Evolutionary conservation across 2,888 invertebrate genomes (phyloP), one percentile per base, ranked within the genome.

Genomic region (Drosophila suboccidentalis): DNA sequence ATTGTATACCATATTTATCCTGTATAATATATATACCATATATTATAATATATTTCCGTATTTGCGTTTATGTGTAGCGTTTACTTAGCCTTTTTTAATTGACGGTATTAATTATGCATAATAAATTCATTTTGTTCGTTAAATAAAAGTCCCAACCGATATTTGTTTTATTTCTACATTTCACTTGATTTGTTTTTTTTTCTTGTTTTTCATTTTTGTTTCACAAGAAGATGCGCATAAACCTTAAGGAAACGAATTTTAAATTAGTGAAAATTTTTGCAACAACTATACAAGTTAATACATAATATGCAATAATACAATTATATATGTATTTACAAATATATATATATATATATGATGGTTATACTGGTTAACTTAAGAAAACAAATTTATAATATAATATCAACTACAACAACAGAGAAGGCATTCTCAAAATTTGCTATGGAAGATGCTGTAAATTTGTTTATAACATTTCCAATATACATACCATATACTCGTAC

Each of bases 231-330:
- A 58, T 72, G 63, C 71, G 69, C 64, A 71, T 69, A 78, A 91
- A 89, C 88, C 83, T 89, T 86, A 89, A 88, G 83, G 89, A 90
- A 92, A 92, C 92, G 92, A 92, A 92, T 92, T 92, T 92, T 92
- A 82, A 92, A 92, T 90, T 92, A 92, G 92, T 80, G 82, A 90
- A 91, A 80, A 82, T 87, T 87, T 90, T 91, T 90, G 90, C 85
- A 87, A 78, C 66, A 85, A 82, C 76, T 74, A 70, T 75, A 76
- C 55, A 75, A 75, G 46, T 53, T 66, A 82, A 67, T 57, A 61
- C 58, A 71, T 38, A 53, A 54, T 41, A 65, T 51, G 50, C 41
- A 57, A 49, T 34, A 51, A 51, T 6, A 51, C 38, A n/a, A 29
- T 15, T 36, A 51, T 75, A 86, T 74, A 78, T 72, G 78, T 63